phyloP scores from a whole-genome alignment of 2,113 vertebrate species.

The Myotis lucifugus region DNA sequence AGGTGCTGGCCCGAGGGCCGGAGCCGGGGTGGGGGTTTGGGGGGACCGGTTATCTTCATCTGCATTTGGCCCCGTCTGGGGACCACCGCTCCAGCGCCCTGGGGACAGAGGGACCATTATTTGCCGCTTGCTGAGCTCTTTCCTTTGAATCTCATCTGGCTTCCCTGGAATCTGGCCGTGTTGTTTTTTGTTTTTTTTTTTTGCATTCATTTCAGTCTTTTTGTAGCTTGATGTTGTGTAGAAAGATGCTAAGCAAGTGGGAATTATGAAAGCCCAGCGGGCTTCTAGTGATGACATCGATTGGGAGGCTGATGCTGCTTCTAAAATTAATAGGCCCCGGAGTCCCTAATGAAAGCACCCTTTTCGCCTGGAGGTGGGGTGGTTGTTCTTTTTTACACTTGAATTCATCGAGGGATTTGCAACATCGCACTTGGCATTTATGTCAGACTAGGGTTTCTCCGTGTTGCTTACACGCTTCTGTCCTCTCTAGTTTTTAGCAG shows the following conservation, averaged over 20 bases:
- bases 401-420: conserved; percentile 49
- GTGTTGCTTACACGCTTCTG: neutral
- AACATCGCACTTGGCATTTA: neutral
- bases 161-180: neutral
- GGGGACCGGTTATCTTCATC: neutral
- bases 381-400: conserved; percentile 64
- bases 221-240: conserved; percentile 40
- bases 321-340: conserved; percentile 67
- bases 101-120: neutral
- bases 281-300: conserved; percentile 32
- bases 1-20: neutral
- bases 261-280: conserved; percentile 68
- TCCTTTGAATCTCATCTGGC: neutral
- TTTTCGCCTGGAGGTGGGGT: conserved; percentile 23
- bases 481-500: neutral
- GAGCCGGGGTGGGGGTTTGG: neutral
- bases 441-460: neutral
- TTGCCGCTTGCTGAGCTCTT: neutral
- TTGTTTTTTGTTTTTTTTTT: neutral
- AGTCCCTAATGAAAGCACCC: conserved; percentile 61
- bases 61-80: neutral
- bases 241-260: conserved; percentile 67
- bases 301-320: conserved; percentile 54
- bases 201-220: neutral
- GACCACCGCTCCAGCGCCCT: neutral